Evolutionary conservation across 2,888 invertebrate genomes (phyloP), one percentile per base, ranked within the genome.

Genomic region (Philopedon plagiatum): DNA sequence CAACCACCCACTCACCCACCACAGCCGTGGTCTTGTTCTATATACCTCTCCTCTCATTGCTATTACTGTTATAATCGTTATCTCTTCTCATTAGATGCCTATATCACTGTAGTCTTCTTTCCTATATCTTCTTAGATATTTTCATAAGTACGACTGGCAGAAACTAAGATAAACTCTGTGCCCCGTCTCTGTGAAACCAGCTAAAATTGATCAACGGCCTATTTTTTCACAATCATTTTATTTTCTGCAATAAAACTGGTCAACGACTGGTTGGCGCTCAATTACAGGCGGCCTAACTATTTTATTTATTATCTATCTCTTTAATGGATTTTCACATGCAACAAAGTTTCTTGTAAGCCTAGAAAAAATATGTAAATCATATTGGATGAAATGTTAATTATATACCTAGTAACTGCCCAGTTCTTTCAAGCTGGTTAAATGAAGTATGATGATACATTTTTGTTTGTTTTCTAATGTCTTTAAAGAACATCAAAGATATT

Each of bases 301-400:
- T 44, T 46, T 21, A 46, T 46, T 46, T 46, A 46, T 46, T 21
- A 44, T 18, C 0, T 21, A 21, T 57, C 19, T 57, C 3, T 34
- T 57, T 57, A 37, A 57, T 57, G 57, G 23, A 37, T n/a, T 57
- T 37, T 21, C 13, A 37, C 57, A 57, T 39, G 57, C 34, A 23
- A 57, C 19, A 29, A 26, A 26, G 39, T 57, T 57, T 23, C 57
- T 57, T 32, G 19, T 32, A 19, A 18, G 57, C 18, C 8, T 13
- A 37, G 39, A 34, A 34, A 57, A 57, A 57, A n/a, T 34, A 57
- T 57, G 57, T 57, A 57, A 57, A 57, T 57, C 39, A 32, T 34
- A 19, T 37, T 39, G 37, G 11, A n/a, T 19, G 39, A 15, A 60
- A 60, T 44, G 60, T 44, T 60, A 60, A 60, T 60, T 60, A 26